A percentile compares a stretch with the other conserved stretches of the same genome.
Conservation (phyloP, 2,113 vertebrate species). For the Brachyistius frenatus region DNA sequence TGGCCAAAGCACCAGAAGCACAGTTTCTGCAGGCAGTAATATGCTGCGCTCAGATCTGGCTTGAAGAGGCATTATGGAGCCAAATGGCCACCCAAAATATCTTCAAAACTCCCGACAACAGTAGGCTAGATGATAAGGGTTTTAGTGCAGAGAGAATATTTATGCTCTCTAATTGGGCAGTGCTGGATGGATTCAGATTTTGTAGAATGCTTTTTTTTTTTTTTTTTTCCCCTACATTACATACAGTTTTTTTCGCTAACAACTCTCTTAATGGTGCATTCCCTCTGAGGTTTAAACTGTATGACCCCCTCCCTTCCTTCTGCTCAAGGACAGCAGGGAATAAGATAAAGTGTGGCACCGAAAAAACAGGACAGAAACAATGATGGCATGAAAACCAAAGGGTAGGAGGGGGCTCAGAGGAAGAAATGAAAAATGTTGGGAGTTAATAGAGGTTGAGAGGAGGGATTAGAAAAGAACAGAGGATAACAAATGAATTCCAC, state of each 20-base stretch:
- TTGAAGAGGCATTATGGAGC: conserved; percentile 59
- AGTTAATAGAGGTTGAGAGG: conserved; percentile 74
- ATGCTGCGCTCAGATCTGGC: conserved; percentile 55
- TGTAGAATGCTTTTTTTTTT: conserved; percentile 47
- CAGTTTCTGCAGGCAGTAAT: conserved; percentile 48
- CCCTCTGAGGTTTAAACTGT: conserved; percentile 25
- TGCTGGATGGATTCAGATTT: conserved; percentile 39
- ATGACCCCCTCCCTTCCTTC: conserved; percentile 19
- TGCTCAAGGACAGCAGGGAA: conserved; percentile 57
- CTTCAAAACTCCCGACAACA: conserved; percentile 48
- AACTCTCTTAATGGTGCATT: conserved; percentile 42
- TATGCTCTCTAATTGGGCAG: conserved; percentile 61
- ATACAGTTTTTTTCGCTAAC: conserved; percentile 41
- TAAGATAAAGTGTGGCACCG: conserved; percentile 51
- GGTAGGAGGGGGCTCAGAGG: conserved; percentile 48
- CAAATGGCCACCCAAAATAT: conserved; percentile 69
- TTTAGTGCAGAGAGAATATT: conserved; percentile 42
- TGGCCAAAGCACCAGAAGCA: conserved; percentile 46
- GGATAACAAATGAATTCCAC: conserved; percentile 74
- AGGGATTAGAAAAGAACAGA: conserved; percentile 70
- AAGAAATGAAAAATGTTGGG: conserved; percentile 67
- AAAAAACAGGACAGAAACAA: conserved; percentile 64
- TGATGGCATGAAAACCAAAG: conserved; percentile 60
- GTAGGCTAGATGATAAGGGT: conserved; percentile 34
- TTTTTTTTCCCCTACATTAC: conserved; percentile 17